Percentiles rank a stretch among this genome's conserved stretches.
These are phyloP conservation scores for Dendrocincla tyrannina DNA, from an alignment of 2,797 vertebrate species.

Conservation along the genomic window DNA sequence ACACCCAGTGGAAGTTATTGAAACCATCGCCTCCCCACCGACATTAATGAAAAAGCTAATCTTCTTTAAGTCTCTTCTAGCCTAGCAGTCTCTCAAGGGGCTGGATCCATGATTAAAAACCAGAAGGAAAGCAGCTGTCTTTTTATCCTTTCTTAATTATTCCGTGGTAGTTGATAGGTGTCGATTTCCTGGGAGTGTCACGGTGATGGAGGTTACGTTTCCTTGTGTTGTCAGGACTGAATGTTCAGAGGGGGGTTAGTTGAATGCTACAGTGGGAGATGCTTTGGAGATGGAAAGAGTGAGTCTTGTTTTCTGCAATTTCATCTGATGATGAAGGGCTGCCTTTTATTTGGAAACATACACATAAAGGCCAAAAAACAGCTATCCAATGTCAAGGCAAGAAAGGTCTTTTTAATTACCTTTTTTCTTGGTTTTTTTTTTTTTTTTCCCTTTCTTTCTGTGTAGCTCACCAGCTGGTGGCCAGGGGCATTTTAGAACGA, in stretches of 20 bases:
- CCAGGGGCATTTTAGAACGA: background rate
- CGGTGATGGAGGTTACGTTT: conserved; percentile 75
- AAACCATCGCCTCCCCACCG: background rate
- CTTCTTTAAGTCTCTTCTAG: conserved; percentile 79
- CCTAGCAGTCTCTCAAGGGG: conserved; percentile 80
- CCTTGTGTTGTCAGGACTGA: conserved; percentile 63
- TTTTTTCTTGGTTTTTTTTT: background rate
- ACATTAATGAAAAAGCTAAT: conserved; percentile 80
- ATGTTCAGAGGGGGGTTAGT: conserved; percentile 59
- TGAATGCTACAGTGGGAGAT: background rate
- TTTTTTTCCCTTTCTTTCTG: background rate
- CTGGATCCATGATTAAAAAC: conserved; percentile 80
- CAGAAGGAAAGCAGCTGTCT: conserved; percentile 76
- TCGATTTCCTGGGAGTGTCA: conserved; percentile 67
- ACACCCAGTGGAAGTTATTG: background rate
- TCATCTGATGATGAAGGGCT: conserved; percentile 35
- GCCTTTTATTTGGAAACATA: conserved; percentile 50
- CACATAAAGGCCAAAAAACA: conserved; percentile 53
- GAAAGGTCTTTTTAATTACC: conserved; percentile 29
- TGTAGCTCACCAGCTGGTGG: conserved; percentile 42
- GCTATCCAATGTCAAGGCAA: conserved; percentile 69
- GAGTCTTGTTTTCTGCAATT: conserved; percentile 30
- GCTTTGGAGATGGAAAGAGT: conserved; percentile 45
- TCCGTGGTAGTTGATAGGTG: conserved; percentile 54
- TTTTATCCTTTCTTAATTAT: conserved; percentile 76